Base-by-base conservation (phyloP, 1,140 invertebrate genomes). In the Eupristina koningsbergeri region DNA sequence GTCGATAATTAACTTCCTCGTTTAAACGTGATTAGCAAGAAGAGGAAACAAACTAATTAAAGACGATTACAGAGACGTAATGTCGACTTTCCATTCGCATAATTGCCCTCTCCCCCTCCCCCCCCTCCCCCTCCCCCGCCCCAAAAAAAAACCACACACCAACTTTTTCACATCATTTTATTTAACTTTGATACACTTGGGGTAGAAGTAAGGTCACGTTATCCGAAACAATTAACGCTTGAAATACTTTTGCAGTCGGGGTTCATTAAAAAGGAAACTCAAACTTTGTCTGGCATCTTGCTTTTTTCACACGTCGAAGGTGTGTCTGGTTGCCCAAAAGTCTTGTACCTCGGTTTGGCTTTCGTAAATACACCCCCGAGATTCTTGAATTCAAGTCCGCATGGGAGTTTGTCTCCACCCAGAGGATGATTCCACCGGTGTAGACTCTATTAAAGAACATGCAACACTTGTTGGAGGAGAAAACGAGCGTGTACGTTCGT, bases 1-100 rank as follows among this genome's bases (percentile, higher is more conserved):
- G 64, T 13, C n/a, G 64, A 83, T 83, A 78, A 83, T 78, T 78
- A 78, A 78, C 61, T 83, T 73, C 47, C 64, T 83, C 75, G 75
- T 83, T 77, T 77, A 64, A 76, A 63, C 53, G 74, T 34, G 22
- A 47, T 77, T 76, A 69, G 31, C 63, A 31, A 26, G 34, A 26
- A 53, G 64, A 83, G 64, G 47, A 78, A 83, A 78, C 75, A 78
- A 78, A 83, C 81, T 83, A 83, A 83, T 83, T 83, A 78, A 61
- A 73, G 74, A 45, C 81, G 64, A 83, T 83, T 83, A 61, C 75
- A 83, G 75, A 7, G 73, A 26, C 47, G 75, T 73, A 78, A 78
- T 73, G 81, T 36, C 64, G 75, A 47, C 81, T 78, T 83, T 83
- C 75, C 75, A 78, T 71, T 78, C 76, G 81, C 61, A 45, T 78